Evolutionary conservation across 2,888 invertebrate species (phyloP).

Genomic region (Diploptera punctata): DNA sequence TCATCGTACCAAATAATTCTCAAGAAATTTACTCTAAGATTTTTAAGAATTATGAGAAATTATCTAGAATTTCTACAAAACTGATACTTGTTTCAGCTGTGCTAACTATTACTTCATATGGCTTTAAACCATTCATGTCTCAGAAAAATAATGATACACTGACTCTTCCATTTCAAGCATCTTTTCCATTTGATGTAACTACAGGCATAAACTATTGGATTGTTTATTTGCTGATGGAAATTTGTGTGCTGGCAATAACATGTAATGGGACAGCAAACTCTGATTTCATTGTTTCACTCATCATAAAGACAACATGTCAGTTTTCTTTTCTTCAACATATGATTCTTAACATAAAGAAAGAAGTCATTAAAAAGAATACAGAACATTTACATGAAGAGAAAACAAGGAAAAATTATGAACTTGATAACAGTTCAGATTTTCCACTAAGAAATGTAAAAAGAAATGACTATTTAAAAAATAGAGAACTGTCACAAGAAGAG

Average conservation of each 20-base stretch:
- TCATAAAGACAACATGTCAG: neutral
- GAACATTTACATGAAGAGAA: neutral
- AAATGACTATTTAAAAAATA: neutral
- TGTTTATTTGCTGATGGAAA: neutral
- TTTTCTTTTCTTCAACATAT: constrained; percentile 1
- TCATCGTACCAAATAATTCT: neutral
- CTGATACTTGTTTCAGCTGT: neutral
- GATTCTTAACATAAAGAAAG: neutral
- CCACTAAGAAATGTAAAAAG: too few species aligned
- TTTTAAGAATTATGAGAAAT: neutral
- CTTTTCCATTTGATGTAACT: neutral
- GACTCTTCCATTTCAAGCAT: neutral
- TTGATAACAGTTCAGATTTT: too few species aligned
- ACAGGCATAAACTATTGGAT: neutral
- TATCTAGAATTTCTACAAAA: neutral
- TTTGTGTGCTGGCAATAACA: neutral
- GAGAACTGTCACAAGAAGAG: neutral
- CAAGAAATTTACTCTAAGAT: neutral
- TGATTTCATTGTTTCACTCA: neutral
- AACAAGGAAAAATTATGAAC: neutral
- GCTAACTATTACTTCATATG: neutral
- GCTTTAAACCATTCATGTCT: neutral
- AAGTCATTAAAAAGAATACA: neutral
- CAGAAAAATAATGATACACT: neutral
- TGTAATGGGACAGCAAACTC: neutral